Evolutionary conservation across 2,888 invertebrate genomes (phyloP), one percentile per base, ranked within the genome.

Genomic region (Halictus ligatus): DNA sequence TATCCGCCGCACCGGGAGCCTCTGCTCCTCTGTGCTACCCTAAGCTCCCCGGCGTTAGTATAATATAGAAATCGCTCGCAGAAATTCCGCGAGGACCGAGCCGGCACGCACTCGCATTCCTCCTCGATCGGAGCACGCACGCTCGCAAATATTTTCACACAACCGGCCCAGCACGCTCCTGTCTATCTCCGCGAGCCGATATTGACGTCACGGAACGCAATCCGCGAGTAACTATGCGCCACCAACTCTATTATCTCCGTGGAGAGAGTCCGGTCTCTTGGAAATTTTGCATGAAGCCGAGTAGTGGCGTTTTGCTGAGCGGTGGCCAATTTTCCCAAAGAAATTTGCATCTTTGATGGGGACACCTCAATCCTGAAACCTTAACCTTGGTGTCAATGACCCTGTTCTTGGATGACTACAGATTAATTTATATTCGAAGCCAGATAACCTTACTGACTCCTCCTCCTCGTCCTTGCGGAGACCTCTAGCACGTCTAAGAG

Each of bases 61-160:
- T n/a, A 54, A 54, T 21, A 54, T 60, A 60, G 25, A 25, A 60
- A 60, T 60, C 60, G 60, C 25, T 25, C 13, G 60, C 25, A 60
- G 60, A 60, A 60, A 60, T 60, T 60, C 60, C 60, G 60, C 6
- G 60, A 60, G 60, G 60, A 60, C 60, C 60, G 60, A 29, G 25
- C 60, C 60, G 60, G 60, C 72, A 54, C 40, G 81, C 48, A 72
- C 71, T 43, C 54, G 40, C 73, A 73, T 73, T 73, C 73, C 48
- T 13, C 25, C 46, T 18, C 73, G 73, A 73, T 43, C 12, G 21
- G 40, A 21, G 43, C 69, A 69, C 69, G 69, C 79, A 69, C 82
- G 82, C n/a, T 18, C 48, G 48, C 74, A 48, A 74, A 83, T 83
- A 83, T 77, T 83, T 81, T 73, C 73, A 54, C 83, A 73, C 50